These are phyloP conservation scores for Staurois parvus DNA, from an alignment of 2,797 vertebrate genomes.

Conservation along the genomic window DNA sequence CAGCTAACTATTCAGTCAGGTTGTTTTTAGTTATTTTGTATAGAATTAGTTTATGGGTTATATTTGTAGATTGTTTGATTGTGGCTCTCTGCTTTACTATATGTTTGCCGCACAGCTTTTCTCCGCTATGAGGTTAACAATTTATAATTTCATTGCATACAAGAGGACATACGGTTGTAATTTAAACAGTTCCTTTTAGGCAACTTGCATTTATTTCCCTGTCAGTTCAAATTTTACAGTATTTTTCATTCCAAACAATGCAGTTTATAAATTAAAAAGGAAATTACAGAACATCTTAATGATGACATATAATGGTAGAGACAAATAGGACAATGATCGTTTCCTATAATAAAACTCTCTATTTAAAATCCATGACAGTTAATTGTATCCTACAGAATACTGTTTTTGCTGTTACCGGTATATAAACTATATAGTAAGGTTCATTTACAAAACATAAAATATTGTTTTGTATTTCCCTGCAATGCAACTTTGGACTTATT, in stretches of 20 bases:
- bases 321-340: conserved; percentile 55
- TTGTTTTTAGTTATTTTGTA: conserved; percentile 7
- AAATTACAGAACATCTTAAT: conserved; percentile 24
- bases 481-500: too few species aligned
- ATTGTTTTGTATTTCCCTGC: neutral
- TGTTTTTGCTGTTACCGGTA: neutral
- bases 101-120: conserved; percentile 19
- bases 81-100: conserved; percentile 15
- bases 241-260: conserved; percentile 32
- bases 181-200: conserved; percentile 61
- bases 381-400: neutral
- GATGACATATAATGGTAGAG: conserved; percentile 37
- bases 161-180: conserved; percentile 57
- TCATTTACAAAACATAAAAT: neutral
- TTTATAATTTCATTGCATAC: conserved; percentile 44
- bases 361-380: neutral
- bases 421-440: neutral
- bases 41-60: neutral
- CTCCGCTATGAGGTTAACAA: conserved; percentile 36
- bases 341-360: conserved; percentile 46
- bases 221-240: conserved; percentile 51
- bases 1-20: neutral
- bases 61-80: neutral
- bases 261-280: conserved; percentile 20
- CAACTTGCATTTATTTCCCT: conserved; percentile 54